These are phyloP conservation scores for Drosophila bocki DNA, from an alignment of 1,140 invertebrate species.

Conservation along the genomic window DNA sequence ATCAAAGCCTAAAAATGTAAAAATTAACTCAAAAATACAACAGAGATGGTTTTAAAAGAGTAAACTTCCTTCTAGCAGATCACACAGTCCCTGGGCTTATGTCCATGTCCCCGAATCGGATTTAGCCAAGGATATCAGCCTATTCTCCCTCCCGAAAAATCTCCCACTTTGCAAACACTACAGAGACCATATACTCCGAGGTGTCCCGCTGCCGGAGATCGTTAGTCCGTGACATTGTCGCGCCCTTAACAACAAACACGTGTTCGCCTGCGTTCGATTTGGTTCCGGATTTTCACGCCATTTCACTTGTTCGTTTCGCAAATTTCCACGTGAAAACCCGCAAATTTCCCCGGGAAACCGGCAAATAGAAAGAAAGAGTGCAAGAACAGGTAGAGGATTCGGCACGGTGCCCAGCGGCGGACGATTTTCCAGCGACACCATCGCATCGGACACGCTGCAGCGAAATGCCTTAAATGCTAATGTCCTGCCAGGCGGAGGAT, in stretches of 20 bases:
- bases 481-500: conserved; percentile 22
- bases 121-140: neutral
- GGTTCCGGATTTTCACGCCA: conserved; percentile 56
- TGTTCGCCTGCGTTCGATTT: conserved; percentile 10
- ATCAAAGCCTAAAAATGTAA: too few species aligned
- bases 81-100: neutral
- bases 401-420: conserved; percentile 31
- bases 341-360: conserved; percentile 29
- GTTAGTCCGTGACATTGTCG: conserved; percentile 61
- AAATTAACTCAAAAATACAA: too few species aligned
- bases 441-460: conserved; percentile 47
- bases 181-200: neutral
- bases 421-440: conserved; percentile 36
- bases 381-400: conserved; percentile 58
- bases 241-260: conserved; percentile 60
- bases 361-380: neutral
- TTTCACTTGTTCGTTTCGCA: conserved; percentile 49
- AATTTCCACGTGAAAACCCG: conserved; percentile 45
- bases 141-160: neutral
- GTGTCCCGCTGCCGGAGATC: conserved; percentile 18
- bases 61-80: too few species aligned
- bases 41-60: too few species aligned
- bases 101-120: conserved; percentile 1
- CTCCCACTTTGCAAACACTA: neutral
- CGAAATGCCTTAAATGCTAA: conserved; percentile 33